Evolutionary conservation across 2,797 vertebrate genomes (phyloP), one percentile per base, ranked within the genome.

Genomic region (Coreius guichenoti): DNA sequence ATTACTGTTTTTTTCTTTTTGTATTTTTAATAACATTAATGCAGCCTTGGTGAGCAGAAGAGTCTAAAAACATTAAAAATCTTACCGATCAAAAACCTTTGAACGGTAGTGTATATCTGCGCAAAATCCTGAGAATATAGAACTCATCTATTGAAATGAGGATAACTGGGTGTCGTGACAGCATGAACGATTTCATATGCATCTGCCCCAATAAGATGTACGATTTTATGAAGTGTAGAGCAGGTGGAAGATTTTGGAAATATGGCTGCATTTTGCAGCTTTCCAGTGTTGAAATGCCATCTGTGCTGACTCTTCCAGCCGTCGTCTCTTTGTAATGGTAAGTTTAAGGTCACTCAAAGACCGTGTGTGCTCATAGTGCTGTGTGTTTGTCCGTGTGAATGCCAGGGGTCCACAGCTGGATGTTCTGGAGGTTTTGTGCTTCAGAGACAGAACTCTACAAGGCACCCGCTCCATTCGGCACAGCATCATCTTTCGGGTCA

Each of bases 401-500:
- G 72, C 90, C 92, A 99, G 98, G 97, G 96, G 96, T 29, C 92
- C 91, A 6, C 81, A 89, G 86, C 81, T 98, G 89, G 95, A 95
- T 83, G 89, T 92, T 0, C 82, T 99, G 77, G 97, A 99, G 91
- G 95, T 99, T 76, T 92, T 99, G 56, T 99, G 98, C 92, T 98
- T 98, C 90, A 95, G 98, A 84, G 98, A 99, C 91, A 94, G 97
- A 83, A 99, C 98, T 58, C 92, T 98, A 91, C 98, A 99, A 89
- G 98, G 98, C 8, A 92, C 90, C 17, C 96, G 97, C 87, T 96
- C 97, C 33, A 88, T 97, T 86, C 91, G 95, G 23, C 98, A 99
- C 93, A 99, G 98, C 89, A 94, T 98, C 86, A 56, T 98, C 90
- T 96, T 99, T 89, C 95, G 97, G 92, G 94, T 99, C 92, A 94